A percentile compares a stretch with the other conserved stretches of the same genome.
Conservation (phyloP, 92 coral and sea anemone species). For the Paragorgia papillata region DNA sequence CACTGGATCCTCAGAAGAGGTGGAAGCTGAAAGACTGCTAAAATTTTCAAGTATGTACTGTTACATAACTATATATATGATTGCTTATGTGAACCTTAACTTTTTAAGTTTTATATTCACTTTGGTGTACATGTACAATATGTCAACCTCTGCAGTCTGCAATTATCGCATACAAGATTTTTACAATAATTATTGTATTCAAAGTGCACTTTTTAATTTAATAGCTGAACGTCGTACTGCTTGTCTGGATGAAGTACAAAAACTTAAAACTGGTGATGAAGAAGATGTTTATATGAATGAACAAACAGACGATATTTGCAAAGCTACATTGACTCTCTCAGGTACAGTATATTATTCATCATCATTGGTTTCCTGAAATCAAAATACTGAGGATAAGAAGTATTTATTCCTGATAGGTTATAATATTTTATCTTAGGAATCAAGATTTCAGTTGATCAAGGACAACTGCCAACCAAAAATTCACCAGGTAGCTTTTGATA, state of each 20-base stretch:
- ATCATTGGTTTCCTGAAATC: no score
- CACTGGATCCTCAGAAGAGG: slow-evolving; percentile 83
- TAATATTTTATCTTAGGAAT: slow-evolving; percentile 61
- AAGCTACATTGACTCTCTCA: slow-evolving; percentile 72
- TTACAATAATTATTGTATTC: no score
- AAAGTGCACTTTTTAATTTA: no score
- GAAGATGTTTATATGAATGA: slow-evolving; percentile 52
- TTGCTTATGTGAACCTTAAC: neutral
- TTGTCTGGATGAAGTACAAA: slow-evolving; percentile 85
- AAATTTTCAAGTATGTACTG: slow-evolving; percentile 77
- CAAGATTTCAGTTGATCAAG: slow-evolving; percentile 74
- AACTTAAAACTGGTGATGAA: slow-evolving; percentile 62
- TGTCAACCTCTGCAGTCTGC: no score
- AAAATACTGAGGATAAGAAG: no score
- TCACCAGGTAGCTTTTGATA: slow-evolving; percentile 6
- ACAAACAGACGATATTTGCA: slow-evolving; percentile 60
- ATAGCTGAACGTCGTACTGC: slow-evolving; percentile 95
- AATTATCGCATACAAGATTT: no score
- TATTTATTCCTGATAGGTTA: no score
- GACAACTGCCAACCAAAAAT: slow-evolving; percentile 64
- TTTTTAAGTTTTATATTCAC: no score
- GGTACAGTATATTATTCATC: no score
- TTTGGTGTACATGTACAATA: no score
- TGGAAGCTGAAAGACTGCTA: slow-evolving; percentile 92
- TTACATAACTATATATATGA: neutral